Conservation (phyloP, 2,888 invertebrate genomes). For the Blera fallax region DNA sequence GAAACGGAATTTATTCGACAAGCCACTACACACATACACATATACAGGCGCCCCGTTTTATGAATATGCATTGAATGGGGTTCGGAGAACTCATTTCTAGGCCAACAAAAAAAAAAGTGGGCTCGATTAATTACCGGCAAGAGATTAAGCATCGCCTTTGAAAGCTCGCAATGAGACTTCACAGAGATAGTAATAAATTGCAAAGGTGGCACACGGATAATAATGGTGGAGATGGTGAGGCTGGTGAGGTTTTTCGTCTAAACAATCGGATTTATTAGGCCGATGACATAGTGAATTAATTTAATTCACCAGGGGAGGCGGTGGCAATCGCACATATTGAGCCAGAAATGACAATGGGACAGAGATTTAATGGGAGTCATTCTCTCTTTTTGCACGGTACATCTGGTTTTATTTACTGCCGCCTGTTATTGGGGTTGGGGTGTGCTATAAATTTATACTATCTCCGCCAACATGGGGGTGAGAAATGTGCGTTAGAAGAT, state of each 20-base stretch:
- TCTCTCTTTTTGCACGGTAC: slow-evolving; percentile 33
- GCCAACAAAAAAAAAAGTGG: neutral
- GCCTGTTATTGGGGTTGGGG: slow-evolving; percentile 3
- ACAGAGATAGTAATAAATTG: slow-evolving; percentile 18
- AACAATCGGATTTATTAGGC: slow-evolving; percentile 66
- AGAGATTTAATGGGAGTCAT: slow-evolving; percentile 59
- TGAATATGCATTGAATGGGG: slow-evolving; percentile 26
- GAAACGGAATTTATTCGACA: neutral
- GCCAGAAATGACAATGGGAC: slow-evolving; percentile 32
- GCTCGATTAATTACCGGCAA: slow-evolving; percentile 57
- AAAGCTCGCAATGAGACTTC: neutral
- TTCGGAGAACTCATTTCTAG: neutral
- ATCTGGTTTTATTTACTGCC: slow-evolving; percentile 51
- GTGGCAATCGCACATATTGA: slow-evolving; percentile 1
- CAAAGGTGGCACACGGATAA: slow-evolving; percentile 35
- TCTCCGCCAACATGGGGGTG: neutral
- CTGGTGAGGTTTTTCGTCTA: slow-evolving; percentile 49
- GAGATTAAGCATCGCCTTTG: slow-evolving; percentile 49
- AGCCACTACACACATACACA: neutral
- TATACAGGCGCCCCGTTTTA: neutral
- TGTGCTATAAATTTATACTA: slow-evolving; percentile 29
- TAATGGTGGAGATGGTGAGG: slow-evolving; percentile 10
- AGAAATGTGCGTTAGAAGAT: slow-evolving; percentile 28
- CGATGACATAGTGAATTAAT: slow-evolving; percentile 68
- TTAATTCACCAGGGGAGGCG: slow-evolving; percentile 24